Conservation (phyloP, 2,888 invertebrate genomes). For the Phymatocera aterrima region DNA sequence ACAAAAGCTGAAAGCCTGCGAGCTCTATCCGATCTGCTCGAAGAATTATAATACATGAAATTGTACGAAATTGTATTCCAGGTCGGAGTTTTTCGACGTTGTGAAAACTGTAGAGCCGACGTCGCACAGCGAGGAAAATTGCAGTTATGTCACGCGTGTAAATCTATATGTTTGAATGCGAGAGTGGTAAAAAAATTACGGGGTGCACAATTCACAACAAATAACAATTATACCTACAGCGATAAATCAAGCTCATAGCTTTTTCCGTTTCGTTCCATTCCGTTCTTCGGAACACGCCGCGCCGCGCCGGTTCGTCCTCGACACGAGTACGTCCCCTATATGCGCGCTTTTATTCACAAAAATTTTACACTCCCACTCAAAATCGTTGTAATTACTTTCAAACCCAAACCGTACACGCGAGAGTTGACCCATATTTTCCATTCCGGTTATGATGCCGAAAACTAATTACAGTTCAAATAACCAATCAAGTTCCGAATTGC, state of each 20-base stretch:
- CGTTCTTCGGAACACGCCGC: neutral
- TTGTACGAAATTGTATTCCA: conserved; percentile 1
- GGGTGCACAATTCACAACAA: conserved; percentile 8
- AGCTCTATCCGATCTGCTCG: neutral
- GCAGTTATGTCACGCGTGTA: neutral
- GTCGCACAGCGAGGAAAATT: neutral
- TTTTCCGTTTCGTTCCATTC: neutral
- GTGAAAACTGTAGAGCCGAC: neutral
- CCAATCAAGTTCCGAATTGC: neutral
- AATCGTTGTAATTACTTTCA: neutral
- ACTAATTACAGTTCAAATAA: conserved; percentile 24
- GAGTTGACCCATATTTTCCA: neutral
- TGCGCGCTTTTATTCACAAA: neutral
- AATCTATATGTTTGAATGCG: neutral
- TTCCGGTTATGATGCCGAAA: neutral
- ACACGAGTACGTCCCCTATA: neutral
- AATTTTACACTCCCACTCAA: neutral
- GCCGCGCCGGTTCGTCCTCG: too few relatives aligned
- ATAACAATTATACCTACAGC: conserved; percentile 13
- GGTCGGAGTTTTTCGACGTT: neutral
- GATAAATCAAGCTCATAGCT: conserved; percentile 2
- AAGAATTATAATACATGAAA: too few relatives aligned
- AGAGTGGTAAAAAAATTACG: conserved; percentile 1
- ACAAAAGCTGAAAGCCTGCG: neutral
- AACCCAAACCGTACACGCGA: neutral